Base-by-base conservation (phyloP, 2,797 vertebrate genomes). In the Micropoecilia bifurca region DNA sequence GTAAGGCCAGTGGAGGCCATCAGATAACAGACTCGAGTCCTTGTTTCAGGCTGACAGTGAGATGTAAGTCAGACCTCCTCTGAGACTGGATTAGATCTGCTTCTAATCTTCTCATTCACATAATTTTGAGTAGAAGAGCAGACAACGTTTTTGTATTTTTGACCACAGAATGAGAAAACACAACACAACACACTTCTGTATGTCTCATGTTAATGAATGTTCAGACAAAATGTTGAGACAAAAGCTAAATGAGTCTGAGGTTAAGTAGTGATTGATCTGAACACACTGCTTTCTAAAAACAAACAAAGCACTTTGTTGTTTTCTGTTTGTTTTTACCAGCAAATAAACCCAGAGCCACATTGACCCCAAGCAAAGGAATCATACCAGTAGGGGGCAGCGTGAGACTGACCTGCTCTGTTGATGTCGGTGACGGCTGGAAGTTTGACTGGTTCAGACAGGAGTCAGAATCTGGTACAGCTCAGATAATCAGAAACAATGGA, bases 341-440 rank as follows among this genome's bases (percentile, higher is more conserved):
- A 20, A 30, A 63, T 36, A 0, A 0, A 36, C 16, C 61, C 33
- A 66, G 0, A 39, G 33, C 61, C 18, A 9, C 6, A 39, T 0
- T 66, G 1, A 39, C 3, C 22, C 3, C 61, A 12, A 39, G 18
- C 0, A 2, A 22, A 22, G 0, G 20, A 0, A 36, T 20, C 33
- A 33, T 63, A 63, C 61, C 61, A 66, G 61, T 33, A 66, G 61
- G 78, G 46, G 78, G 59, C 78, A 74, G 78, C 3, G 36, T 68
- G 18, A n/a, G 0, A 25, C 47, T 79, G 57, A 79, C 0, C 33
- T 79, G 78, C 53, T 48, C 4, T 8, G 18, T 73, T 9, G 3
- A 12, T 6, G 3, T 1, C 0, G 33, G 28, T 50, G n/a, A 20
- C 55, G 74, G n/a, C 6, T 80, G 74, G 59, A 69, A 2, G 20